Percentiles rank a stretch among this genome's conserved stretches.
These are phyloP conservation scores for Cheirogaleus medius DNA, from an alignment of 2,113 vertebrate species.

Conservation along the genomic window DNA sequence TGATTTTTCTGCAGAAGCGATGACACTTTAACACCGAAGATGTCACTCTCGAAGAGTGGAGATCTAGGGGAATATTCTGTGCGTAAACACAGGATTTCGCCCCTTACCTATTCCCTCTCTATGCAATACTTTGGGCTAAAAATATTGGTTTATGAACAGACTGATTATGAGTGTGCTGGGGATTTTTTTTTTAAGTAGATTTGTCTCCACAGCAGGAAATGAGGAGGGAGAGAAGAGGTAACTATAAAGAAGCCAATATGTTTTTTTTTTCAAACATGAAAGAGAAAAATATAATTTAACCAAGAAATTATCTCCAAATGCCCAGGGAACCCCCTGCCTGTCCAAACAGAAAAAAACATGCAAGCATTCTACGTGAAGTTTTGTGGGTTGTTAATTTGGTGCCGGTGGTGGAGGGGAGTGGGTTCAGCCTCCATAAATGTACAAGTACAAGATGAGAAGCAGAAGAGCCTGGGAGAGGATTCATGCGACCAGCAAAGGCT, in stretches of 20 bases:
- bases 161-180: slow-evolving; percentile 36
- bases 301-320: slow-evolving; percentile 80
- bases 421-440: not conserved
- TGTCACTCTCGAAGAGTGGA: not conserved
- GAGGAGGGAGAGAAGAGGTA: slow-evolving; percentile 31
- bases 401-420: not conserved
- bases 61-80: not conserved
- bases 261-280: slow-evolving; percentile 71
- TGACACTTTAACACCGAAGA: not conserved
- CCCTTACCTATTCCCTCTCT: not conserved
- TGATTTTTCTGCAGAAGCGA: not conserved
- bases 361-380: slow-evolving; percentile 26
- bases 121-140: not conserved
- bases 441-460: not conserved
- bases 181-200: slow-evolving; percentile 69
- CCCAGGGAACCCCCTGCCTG: slow-evolving; percentile 69
- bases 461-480: accelerated
- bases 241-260: slow-evolving; percentile 79
- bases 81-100: not conserved
- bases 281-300: slow-evolving; percentile 76
- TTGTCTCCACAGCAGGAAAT: slow-evolving; percentile 83
- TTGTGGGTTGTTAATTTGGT: not conserved
- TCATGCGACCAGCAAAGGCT: accelerated
- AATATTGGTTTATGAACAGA: slow-evolving; percentile 26
- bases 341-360: slow-evolving; percentile 53